These are phyloP conservation scores for Ispidina lecontei DNA, from an alignment of 2,797 vertebrate genomes.

Conservation along the genomic window DNA sequence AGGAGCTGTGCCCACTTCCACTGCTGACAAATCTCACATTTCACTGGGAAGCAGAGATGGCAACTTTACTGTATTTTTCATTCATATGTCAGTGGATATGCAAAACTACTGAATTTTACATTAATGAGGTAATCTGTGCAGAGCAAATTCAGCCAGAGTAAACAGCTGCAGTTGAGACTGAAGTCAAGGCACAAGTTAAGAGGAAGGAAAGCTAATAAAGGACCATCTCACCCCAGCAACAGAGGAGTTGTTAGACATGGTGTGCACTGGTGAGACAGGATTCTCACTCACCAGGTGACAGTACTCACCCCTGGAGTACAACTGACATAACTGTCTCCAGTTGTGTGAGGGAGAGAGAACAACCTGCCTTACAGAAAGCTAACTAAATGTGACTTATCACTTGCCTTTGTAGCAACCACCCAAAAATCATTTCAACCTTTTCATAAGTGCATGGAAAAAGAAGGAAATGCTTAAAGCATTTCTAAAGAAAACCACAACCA, in stretches of 20 bases:
- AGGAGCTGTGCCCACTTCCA: neutral
- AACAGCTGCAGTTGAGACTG: neutral
- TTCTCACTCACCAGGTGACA: neutral
- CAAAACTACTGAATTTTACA: constrained; percentile 13
- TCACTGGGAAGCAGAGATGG: neutral
- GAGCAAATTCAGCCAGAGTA: constrained; percentile 14
- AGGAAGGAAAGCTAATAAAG: neutral
- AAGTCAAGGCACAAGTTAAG: neutral
- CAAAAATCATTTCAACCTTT: neutral
- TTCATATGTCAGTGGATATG: neutral
- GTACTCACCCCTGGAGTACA: rapidly evolving
- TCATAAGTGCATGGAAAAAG: neutral
- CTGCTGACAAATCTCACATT: neutral
- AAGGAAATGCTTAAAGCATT: neutral
- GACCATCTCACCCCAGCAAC: neutral
- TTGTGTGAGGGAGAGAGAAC: neutral
- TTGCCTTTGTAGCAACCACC: neutral
- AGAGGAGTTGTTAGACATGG: neutral
- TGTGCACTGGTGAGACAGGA: neutral
- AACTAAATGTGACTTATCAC: neutral
- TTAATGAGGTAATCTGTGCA: neutral
- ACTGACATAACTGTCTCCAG: neutral
- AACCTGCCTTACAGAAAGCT: neutral
- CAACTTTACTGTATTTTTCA: neutral
- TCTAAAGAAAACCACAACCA: neutral